Percentiles rank a stretch among this genome's conserved stretches.
Evolutionary conservation across 2,797 vertebrate species (phyloP).

Genomic region (Gymnothorax javanicus): DNA sequence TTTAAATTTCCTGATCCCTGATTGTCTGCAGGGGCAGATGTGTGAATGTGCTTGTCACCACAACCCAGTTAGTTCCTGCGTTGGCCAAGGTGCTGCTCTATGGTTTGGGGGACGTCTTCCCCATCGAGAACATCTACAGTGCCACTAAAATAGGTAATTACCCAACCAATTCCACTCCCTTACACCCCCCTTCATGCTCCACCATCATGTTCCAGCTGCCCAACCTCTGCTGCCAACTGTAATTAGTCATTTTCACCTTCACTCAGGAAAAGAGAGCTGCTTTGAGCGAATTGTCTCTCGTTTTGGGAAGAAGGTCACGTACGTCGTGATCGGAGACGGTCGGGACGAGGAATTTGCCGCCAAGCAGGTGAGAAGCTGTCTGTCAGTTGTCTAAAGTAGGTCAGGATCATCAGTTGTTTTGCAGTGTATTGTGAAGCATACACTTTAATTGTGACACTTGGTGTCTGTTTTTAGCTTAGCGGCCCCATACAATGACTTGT

Average conservation of each 20-base stretch:
- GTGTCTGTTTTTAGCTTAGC: too few relatives aligned
- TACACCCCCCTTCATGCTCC: neutral
- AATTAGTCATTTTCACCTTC: neutral
- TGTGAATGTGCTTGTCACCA: slow-evolving; percentile 95
- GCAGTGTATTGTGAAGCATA: too few relatives aligned
- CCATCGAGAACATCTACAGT: slow-evolving; percentile 97
- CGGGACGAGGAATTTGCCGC: slow-evolving; percentile 96
- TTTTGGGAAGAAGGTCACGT: slow-evolving; percentile 96
- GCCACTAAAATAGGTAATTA: slow-evolving; percentile 95
- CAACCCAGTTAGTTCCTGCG: slow-evolving; percentile 95
- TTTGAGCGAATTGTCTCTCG: slow-evolving; percentile 95
- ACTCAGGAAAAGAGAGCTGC: slow-evolving; percentile 93
- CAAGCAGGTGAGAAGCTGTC: slow-evolving; percentile 80
- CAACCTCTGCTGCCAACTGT: too few relatives aligned
- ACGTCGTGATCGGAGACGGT: slow-evolving; percentile 97
- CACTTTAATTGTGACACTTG: too few relatives aligned
- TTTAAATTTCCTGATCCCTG: neutral
- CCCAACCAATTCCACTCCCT: neutral
- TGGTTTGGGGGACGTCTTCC: slow-evolving; percentile 92
- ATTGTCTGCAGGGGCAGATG: slow-evolving; percentile 83
- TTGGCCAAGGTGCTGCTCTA: slow-evolving; percentile 97
- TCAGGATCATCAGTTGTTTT: too few relatives aligned
- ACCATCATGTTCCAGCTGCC: neutral
- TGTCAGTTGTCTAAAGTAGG: too few relatives aligned
- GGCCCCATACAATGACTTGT: too few relatives aligned